Conservation (phyloP, 2,113 vertebrate genomes). For the Felis chaus region DNA sequence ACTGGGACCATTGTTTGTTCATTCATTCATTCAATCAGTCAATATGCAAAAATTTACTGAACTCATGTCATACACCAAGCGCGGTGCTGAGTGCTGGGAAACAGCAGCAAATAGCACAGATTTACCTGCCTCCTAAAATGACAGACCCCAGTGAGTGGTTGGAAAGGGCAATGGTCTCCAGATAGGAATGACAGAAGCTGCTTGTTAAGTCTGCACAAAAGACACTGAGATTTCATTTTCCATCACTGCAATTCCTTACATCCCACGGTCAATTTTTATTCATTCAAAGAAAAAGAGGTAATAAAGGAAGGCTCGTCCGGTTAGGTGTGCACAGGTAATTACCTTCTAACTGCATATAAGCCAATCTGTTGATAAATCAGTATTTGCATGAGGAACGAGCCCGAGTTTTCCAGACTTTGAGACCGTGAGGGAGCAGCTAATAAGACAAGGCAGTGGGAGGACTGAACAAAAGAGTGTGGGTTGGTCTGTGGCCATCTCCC, state of each 20-base stretch:
- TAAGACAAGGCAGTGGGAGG: background rate
- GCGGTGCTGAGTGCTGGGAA: background rate
- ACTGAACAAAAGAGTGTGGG: background rate
- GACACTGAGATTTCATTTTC: background rate
- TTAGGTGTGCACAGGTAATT: background rate
- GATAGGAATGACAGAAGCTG: background rate
- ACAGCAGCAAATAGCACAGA: background rate
- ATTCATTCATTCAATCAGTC: background rate
- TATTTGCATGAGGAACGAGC: conserved; percentile 7
- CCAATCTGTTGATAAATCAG: conserved; percentile 1
- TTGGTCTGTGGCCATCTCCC: background rate
- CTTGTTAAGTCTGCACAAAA: background rate
- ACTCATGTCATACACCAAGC: background rate
- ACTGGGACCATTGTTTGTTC: background rate
- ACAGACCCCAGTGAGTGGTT: background rate
- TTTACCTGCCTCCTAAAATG: background rate
- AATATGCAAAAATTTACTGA: background rate
- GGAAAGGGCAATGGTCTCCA: background rate
- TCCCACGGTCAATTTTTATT: background rate
- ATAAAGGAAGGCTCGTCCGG: background rate
- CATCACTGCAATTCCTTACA: background rate
- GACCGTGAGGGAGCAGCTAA: background rate
- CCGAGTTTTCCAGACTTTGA: background rate
- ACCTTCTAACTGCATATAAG: background rate
- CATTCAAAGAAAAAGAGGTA: background rate